Conservation (phyloP, 2,888 invertebrate genomes). For the Octonoba sinensis region DNA sequence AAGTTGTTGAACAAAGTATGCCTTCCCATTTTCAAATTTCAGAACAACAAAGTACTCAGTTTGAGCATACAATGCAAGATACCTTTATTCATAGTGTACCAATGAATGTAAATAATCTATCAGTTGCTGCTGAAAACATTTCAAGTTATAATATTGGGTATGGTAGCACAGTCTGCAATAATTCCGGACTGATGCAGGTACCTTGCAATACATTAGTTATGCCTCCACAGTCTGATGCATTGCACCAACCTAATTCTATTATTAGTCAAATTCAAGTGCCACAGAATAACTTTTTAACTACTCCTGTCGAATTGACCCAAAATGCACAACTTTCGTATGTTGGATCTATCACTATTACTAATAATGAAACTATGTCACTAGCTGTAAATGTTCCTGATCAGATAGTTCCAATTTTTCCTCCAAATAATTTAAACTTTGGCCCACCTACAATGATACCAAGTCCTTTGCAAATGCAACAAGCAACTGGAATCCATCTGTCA, state of each 20-base stretch:
- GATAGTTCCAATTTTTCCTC: slow-evolving; percentile 42
- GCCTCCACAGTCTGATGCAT: slow-evolving; percentile 25
- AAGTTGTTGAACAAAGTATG: no score
- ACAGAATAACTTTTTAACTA: slow-evolving; percentile 29
- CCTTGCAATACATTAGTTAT: slow-evolving; percentile 49
- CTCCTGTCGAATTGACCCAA: slow-evolving; percentile 27
- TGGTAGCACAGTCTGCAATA: slow-evolving; percentile 27
- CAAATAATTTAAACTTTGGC: slow-evolving; percentile 45
- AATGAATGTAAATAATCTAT: slow-evolving; percentile 23
- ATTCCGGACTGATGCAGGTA: slow-evolving; percentile 28
- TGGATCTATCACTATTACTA: slow-evolving; percentile 62
- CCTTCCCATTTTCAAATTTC: no score
- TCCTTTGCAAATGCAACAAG: slow-evolving; percentile 47
- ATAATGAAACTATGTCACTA: slow-evolving; percentile 58
- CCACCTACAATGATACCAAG: slow-evolving; percentile 26
- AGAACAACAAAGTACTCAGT: no score
- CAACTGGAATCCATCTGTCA: slow-evolving; percentile 48
- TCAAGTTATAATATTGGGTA: slow-evolving; percentile 35
- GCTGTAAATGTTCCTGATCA: slow-evolving; percentile 56
- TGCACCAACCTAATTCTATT: slow-evolving; percentile 18
- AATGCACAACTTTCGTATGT: slow-evolving; percentile 57
- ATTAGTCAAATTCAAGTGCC: slow-evolving; percentile 37
- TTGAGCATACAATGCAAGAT: neutral
- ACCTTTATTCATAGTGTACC: slow-evolving; percentile 20
- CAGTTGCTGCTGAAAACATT: slow-evolving; percentile 25